Conservation (phyloP, 2,888 invertebrate species). For the Metellina segmentata region DNA sequence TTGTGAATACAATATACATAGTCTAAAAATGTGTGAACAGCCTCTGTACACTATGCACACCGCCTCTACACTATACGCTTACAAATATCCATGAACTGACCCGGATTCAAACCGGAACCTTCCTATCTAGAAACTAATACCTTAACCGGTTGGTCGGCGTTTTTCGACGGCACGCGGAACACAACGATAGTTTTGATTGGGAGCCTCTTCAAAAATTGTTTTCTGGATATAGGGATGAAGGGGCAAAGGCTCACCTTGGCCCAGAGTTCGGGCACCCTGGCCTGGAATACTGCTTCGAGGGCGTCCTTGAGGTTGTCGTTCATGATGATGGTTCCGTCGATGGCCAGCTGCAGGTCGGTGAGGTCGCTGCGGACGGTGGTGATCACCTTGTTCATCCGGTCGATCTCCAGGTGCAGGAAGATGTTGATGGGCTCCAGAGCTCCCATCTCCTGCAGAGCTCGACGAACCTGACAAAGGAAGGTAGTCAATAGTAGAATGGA, state of each 20-base stretch:
- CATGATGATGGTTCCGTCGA: constrained; percentile 98
- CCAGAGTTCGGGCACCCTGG: constrained; percentile 95
- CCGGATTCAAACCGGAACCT: too few species aligned
- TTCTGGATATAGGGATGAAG: neutral
- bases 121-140: too few species aligned
- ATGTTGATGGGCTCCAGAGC: constrained; percentile 97
- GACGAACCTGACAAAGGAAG: constrained; percentile 83
- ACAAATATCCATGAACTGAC: too few species aligned
- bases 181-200: too few species aligned
- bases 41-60: too few species aligned
- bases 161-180: too few species aligned
- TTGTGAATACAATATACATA: too few species aligned
- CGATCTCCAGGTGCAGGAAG: constrained; percentile 88
- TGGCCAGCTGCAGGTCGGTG: constrained; percentile 94
- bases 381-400: constrained; percentile 93
- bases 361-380: constrained; percentile 89
- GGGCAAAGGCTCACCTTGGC: constrained; percentile 84
- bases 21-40: too few species aligned
- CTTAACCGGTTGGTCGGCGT: too few species aligned
- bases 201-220: neutral
- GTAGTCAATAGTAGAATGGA: too few species aligned
- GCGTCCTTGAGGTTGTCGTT: constrained; percentile 93
- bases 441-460: constrained; percentile 94
- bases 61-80: too few species aligned
- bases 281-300: constrained; percentile 97